A percentile compares a stretch with the other conserved stretches of the same genome.
phyloP scores from a whole-genome alignment of 2,888 invertebrate species.

The Callyntrura sp. region DNA sequence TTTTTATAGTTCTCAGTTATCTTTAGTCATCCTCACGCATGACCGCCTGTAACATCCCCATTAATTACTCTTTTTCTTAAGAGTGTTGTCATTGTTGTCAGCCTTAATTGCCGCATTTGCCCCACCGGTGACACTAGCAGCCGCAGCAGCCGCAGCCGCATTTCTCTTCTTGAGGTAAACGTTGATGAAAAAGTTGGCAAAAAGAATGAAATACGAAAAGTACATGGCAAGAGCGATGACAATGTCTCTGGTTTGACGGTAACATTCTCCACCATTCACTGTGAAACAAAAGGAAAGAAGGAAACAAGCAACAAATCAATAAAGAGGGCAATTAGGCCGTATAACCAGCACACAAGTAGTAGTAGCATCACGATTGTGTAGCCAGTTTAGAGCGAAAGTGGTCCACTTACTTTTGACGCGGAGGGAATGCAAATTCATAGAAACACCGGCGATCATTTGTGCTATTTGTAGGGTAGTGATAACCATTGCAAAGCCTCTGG shows the following conservation, averaged over 20 bases:
- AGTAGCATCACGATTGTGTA: too few relatives aligned
- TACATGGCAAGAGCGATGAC: constrained; percentile 80
- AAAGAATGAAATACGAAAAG: constrained; percentile 78
- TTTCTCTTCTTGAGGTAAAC: constrained; percentile 71
- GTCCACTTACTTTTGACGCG: constrained; percentile 76
- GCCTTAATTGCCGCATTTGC: background rate
- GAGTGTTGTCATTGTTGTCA: background rate
- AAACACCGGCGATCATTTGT: constrained; percentile 80
- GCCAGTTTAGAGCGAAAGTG: too few relatives aligned
- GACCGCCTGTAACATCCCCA: background rate
- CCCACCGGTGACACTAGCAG: background rate
- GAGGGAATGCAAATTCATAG: constrained; percentile 80
- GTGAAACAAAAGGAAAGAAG: too few relatives aligned
- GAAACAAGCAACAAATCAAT: constrained; percentile 47
- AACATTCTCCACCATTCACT: constrained; percentile 79
- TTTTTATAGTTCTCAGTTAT: too few relatives aligned
- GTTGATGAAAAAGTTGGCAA: constrained; percentile 80
- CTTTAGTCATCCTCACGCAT: background rate
- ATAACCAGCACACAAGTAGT: background rate
- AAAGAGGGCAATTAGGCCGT: background rate
- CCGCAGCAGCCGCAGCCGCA: too few relatives aligned
- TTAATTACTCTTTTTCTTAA: constrained; percentile 27
- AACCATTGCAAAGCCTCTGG: constrained; percentile 80
- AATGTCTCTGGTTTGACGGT: constrained; percentile 78
- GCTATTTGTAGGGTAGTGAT: constrained; percentile 78